These are phyloP conservation scores for Furcifer pardalis DNA, from an alignment of 2,797 vertebrate species.

Conservation along the genomic window DNA sequence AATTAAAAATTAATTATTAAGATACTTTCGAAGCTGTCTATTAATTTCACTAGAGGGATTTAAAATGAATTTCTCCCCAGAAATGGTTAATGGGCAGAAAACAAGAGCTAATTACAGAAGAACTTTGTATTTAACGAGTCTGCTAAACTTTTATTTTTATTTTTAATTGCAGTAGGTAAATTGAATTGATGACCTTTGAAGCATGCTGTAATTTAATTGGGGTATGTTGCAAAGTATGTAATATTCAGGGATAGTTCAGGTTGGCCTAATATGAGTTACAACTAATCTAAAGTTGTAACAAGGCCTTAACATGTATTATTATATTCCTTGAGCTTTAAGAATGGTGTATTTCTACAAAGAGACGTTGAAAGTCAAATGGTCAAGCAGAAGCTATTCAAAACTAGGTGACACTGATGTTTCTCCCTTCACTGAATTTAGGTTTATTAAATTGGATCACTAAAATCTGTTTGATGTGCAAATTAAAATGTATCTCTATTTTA, in stretches of 20 bases:
- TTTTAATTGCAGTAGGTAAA: too few species aligned
- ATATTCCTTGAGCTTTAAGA: background rate
- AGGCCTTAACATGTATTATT: background rate
- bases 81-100: too few species aligned
- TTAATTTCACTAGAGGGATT: too few species aligned
- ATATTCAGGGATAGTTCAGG: background rate
- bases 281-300: background rate
- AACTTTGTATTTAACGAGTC: too few species aligned
- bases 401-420: background rate
- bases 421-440: constrained; percentile 38
- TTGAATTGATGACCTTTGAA: too few species aligned
- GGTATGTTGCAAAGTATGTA: background rate
- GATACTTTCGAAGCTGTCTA: too few species aligned
- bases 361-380: background rate
- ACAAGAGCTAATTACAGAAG: too few species aligned
- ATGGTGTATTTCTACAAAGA: background rate
- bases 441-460: constrained; percentile 53
- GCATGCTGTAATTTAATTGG: background rate
- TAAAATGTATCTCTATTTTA: constrained; percentile 49
- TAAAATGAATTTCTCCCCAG: too few species aligned
- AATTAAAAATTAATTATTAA: too few species aligned
- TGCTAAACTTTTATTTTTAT: too few species aligned
- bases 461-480: constrained; percentile 61
- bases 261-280: background rate
- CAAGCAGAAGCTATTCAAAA: constrained; percentile 1